phyloP scores from a whole-genome alignment of 2,888 invertebrate genomes.

The Erebia palarica region DNA sequence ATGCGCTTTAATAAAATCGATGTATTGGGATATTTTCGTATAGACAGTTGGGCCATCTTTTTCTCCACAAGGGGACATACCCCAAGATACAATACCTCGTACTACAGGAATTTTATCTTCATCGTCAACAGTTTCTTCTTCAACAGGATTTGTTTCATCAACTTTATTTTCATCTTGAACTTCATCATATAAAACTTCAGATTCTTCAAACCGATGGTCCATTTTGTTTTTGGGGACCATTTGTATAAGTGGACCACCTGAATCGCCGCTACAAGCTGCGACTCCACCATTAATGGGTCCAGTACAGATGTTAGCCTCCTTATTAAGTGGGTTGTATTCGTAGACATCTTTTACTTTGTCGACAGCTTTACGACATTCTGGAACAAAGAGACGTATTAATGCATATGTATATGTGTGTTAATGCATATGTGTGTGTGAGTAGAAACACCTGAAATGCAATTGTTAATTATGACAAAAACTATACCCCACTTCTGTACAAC shows the following conservation, averaged over 20 bases:
- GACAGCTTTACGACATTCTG: slow-evolving; percentile 71
- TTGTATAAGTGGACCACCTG: slow-evolving; percentile 79
- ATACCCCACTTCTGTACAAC: too few relatives aligned
- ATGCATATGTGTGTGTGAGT: neutral
- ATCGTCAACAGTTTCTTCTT: slow-evolving; percentile 39
- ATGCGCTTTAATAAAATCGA: slow-evolving; percentile 69
- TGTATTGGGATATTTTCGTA: slow-evolving; percentile 74
- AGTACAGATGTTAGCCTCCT: slow-evolving; percentile 77
- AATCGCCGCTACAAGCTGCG: slow-evolving; percentile 82
- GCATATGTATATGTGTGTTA: neutral
- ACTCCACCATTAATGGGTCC: slow-evolving; percentile 75
- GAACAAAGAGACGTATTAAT: slow-evolving; percentile 33
- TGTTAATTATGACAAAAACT: too few relatives aligned
- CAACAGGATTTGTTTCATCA: slow-evolving; percentile 18
- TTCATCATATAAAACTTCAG: slow-evolving; percentile 39
- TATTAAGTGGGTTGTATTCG: slow-evolving; percentile 68
- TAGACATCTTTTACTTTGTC: slow-evolving; percentile 56
- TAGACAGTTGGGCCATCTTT: slow-evolving; percentile 79
- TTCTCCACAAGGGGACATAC: slow-evolving; percentile 76
- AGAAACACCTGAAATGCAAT: too few relatives aligned
- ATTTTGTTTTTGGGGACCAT: slow-evolving; percentile 43
- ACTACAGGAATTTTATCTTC: slow-evolving; percentile 52
- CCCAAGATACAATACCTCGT: slow-evolving; percentile 83
- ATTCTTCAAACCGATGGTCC: slow-evolving; percentile 28
- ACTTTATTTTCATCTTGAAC: slow-evolving; percentile 35